A percentile compares a stretch with the other conserved stretches of the same genome.
phyloP scores from a whole-genome alignment of 2,797 vertebrate species.

The Dermochelys coriacea region DNA sequence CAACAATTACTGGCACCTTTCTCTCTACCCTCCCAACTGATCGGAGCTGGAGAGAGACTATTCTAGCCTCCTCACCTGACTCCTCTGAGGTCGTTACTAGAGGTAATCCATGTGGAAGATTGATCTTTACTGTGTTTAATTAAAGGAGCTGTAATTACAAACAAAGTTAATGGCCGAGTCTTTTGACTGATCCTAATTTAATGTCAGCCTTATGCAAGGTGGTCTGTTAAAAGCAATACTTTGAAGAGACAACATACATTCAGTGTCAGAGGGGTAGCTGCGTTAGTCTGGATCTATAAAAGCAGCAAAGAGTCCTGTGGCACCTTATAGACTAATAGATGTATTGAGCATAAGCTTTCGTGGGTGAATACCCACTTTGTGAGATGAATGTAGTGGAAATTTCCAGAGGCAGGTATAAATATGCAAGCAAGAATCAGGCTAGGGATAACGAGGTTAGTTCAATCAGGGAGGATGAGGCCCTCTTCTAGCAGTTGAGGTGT shows the following conservation, averaged over 20 bases:
- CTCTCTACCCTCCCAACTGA: neutral
- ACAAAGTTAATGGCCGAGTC: neutral
- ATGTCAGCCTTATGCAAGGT: neutral
- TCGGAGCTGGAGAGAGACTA: neutral
- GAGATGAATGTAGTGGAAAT: too few species aligned
- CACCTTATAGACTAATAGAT: too few species aligned
- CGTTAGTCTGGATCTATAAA: too few species aligned
- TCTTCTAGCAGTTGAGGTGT: too few species aligned
- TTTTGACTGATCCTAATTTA: neutral
- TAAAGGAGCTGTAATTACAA: constrained; percentile 11
- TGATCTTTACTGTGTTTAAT: neutral
- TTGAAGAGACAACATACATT: neutral
- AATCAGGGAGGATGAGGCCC: too few species aligned
- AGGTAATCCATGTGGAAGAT: neutral
- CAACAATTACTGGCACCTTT: neutral
- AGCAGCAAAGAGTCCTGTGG: too few species aligned
- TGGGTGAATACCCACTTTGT: too few species aligned
- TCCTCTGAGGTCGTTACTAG: neutral
- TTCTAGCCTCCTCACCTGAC: neutral
- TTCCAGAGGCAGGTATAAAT: too few species aligned
- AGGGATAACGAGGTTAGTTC: too few species aligned
- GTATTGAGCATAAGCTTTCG: too few species aligned
- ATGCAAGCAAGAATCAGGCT: too few species aligned
- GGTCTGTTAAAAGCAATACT: neutral
- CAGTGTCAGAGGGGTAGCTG: too few species aligned